Evolutionary conservation across 37 sponge, comb jelly and placozoan species (phyloP).

Genomic region (Aphrocallistes beatrix): DNA sequence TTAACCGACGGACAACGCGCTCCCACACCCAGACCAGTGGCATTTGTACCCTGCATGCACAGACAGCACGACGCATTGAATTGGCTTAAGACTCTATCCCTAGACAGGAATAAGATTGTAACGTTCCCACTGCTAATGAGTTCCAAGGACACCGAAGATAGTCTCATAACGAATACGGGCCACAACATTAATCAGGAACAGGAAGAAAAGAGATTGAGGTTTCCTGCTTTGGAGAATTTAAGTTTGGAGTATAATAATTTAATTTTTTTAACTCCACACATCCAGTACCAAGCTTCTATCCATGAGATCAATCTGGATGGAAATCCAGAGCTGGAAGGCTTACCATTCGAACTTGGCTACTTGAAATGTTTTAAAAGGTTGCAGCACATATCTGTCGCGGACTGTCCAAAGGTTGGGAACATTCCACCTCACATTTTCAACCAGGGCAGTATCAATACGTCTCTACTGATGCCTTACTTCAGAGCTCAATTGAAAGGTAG

Average conservation of each 20-base stretch:
- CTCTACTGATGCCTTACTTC: constrained; percentile 50
- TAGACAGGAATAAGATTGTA: constrained; percentile 30
- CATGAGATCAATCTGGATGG: not conserved
- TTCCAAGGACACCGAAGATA: not conserved
- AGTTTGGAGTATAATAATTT: not conserved
- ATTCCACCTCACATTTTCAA: constrained; percentile 49
- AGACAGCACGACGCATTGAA: not conserved
- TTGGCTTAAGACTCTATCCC: constrained; percentile 24
- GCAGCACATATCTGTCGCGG: constrained; percentile 4
- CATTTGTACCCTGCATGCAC: too few species aligned
- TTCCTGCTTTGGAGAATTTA: not conserved
- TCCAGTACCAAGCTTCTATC: constrained; percentile 1
- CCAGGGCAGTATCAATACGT: not conserved
- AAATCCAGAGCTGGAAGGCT: constrained; percentile 32
- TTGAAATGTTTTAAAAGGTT: constrained; percentile 27
- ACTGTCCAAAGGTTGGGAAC: constrained; percentile 37
- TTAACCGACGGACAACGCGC: not conserved
- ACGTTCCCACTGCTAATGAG: not conserved
- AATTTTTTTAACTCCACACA: not conserved
- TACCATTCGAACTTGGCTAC: constrained; percentile 58
- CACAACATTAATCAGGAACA: not conserved
- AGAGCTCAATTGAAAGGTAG: constrained; percentile 57
- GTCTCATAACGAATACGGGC: too few species aligned
- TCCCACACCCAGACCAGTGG: too few species aligned
- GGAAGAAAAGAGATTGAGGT: not conserved